phyloP scores from a whole-genome alignment of 1,140 invertebrate species.

The Fopius arisanus region DNA sequence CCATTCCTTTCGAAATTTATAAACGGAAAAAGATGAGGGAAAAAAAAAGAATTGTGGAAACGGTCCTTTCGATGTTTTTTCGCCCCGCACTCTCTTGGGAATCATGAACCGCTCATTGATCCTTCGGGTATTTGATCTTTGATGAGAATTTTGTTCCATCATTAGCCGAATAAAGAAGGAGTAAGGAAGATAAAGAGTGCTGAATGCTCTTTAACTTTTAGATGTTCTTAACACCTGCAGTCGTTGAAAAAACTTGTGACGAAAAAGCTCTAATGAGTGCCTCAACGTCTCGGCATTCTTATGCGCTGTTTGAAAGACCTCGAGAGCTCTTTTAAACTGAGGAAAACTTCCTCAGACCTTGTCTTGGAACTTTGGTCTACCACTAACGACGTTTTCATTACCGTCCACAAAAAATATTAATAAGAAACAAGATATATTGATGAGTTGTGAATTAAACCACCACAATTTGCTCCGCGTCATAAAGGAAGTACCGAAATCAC shows the following conservation, averaged over 20 bases:
- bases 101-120: background rate
- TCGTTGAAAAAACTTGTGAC: background rate
- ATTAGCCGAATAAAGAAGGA: background rate
- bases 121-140: background rate
- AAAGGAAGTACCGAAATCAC: no score
- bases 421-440: no score
- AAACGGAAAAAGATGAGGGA: conserved; percentile 34
- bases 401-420: background rate
- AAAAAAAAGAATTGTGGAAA: background rate
- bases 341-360: background rate
- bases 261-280: background rate
- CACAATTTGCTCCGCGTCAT: no score
- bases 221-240: background rate
- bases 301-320: background rate
- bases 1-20: background rate
- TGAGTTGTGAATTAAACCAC: no score
- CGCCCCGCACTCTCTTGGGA: background rate
- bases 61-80: background rate
- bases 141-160: background rate
- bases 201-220: background rate
- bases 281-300: background rate
- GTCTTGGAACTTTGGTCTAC: background rate
- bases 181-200: background rate
- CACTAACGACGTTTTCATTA: background rate
- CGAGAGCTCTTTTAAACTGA: background rate